Conservation (phyloP, 1,140 invertebrate genomes). For the Branchinecta lindahli region DNA sequence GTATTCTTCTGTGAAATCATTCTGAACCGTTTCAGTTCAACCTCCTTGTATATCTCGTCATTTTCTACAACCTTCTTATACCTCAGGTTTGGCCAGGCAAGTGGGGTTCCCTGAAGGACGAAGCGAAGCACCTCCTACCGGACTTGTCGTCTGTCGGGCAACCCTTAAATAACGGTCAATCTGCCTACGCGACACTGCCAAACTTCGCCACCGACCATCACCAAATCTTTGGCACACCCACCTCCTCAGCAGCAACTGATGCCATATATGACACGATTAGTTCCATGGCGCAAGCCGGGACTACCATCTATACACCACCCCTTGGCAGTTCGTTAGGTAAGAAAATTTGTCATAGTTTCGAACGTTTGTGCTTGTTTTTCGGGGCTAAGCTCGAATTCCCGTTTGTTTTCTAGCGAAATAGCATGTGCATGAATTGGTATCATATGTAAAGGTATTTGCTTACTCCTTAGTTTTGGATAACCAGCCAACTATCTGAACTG, state of each 20-base stretch:
- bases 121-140: constrained; percentile 49
- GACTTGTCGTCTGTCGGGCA: constrained; percentile 38
- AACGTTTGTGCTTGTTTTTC: too few species aligned
- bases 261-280: constrained; percentile 55
- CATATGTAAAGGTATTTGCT: too few species aligned
- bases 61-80: constrained; percentile 17
- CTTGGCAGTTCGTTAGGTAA: constrained; percentile 54
- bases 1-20: too few species aligned
- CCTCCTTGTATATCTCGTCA: too few species aligned
- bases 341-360: constrained; percentile 21
- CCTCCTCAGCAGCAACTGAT: constrained; percentile 36
- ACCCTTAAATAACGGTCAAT: constrained; percentile 21
- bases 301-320: constrained; percentile 56
- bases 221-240: constrained; percentile 36
- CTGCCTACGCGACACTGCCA: constrained; percentile 17
- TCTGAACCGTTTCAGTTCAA: too few species aligned
- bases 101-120: constrained; percentile 66
- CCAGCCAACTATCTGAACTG: too few species aligned
- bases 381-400: neutral
- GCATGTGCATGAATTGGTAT: constrained; percentile 10
- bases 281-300: constrained; percentile 52
- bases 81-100: constrained; percentile 65
- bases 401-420: constrained; percentile 14
- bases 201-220: constrained; percentile 21
- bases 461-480: neutral